Conservation (phyloP, 2,888 invertebrate species). For the Pterostichus madidus region DNA sequence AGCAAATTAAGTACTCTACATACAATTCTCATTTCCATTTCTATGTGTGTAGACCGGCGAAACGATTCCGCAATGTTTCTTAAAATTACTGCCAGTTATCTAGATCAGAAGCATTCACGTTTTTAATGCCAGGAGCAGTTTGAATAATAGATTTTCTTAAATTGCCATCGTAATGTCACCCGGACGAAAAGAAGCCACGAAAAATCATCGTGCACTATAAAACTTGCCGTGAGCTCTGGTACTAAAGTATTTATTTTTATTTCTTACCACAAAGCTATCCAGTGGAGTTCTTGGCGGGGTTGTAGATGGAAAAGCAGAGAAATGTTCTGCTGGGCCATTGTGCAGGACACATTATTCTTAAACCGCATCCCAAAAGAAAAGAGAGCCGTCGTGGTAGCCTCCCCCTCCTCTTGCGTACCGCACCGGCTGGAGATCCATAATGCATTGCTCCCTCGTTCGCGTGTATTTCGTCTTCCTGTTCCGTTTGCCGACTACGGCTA, state of each 20-base stretch:
- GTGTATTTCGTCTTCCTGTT: slow-evolving; percentile 53
- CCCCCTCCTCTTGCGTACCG: slow-evolving; percentile 34
- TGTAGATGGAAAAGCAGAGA: neutral
- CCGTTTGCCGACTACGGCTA: slow-evolving; percentile 39
- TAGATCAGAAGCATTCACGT: slow-evolving; percentile 45
- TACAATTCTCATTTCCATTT: slow-evolving; percentile 45
- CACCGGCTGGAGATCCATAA: slow-evolving; percentile 56
- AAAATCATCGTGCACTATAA: slow-evolving; percentile 65
- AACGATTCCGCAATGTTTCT: slow-evolving; percentile 25
- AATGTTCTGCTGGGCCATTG: slow-evolving; percentile 33
- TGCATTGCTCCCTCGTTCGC: slow-evolving; percentile 59
- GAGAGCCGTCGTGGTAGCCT: neutral
- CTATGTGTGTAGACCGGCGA: slow-evolving; percentile 15
- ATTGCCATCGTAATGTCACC: slow-evolving; percentile 61
- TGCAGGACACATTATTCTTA: slow-evolving; percentile 65
- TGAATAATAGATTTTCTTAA: slow-evolving; percentile 62
- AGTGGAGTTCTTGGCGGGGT: neutral
- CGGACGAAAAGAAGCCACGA: slow-evolving; percentile 52
- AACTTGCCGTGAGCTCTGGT: slow-evolving; percentile 59
- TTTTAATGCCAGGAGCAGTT: slow-evolving; percentile 37
- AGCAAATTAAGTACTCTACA: slow-evolving; percentile 45
- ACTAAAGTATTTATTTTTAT: slow-evolving; percentile 66
- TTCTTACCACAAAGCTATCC: slow-evolving; percentile 48
- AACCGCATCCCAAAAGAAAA: slow-evolving; percentile 64
- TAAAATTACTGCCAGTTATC: slow-evolving; percentile 45